phyloP scores from a whole-genome alignment of 2,888 invertebrate genomes.

The Drosophila hawaiiensis region DNA sequence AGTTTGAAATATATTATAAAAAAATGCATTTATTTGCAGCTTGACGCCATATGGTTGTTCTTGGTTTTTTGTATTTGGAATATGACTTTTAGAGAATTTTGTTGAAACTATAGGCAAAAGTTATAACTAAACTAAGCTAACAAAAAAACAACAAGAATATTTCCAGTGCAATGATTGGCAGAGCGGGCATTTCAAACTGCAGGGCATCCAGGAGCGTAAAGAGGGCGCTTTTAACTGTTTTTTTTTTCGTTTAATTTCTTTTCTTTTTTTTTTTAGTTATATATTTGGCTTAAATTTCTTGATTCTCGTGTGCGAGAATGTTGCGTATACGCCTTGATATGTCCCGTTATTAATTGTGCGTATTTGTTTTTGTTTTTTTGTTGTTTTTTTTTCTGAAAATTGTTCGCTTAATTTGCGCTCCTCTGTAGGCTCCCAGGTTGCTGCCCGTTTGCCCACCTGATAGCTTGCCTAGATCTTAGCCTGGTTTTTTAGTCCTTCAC shows the following conservation, averaged over 20 bases:
- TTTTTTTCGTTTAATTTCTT: neutral
- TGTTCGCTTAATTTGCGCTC: neutral
- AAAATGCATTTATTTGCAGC: conserved; percentile 46
- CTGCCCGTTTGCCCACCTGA: conserved; percentile 19
- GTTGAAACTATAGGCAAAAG: conserved; percentile 41
- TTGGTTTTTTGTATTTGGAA: conserved; percentile 60
- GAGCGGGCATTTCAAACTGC: conserved; percentile 6
- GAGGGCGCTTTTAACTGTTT: neutral
- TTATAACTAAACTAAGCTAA: conserved; percentile 52
- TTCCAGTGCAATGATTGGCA: conserved; percentile 35
- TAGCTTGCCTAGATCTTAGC: conserved; percentile 43
- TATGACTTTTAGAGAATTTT: conserved; percentile 79
- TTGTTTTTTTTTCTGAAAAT: neutral
- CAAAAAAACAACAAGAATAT: conserved; percentile 57
- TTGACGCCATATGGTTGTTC: conserved; percentile 53
- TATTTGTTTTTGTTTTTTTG: neutral
- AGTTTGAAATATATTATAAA: conserved; percentile 27
- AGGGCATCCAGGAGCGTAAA: neutral
- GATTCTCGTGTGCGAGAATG: conserved; percentile 8
- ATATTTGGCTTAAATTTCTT: conserved; percentile 12
- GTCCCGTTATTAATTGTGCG: conserved; percentile 46
- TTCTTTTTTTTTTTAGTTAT: neutral
- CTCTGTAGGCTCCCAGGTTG: conserved; percentile 2
- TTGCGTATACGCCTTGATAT: conserved; percentile 77
- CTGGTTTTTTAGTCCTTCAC: conserved; percentile 78